Evolutionary conservation across 2,797 vertebrate genomes (phyloP), one percentile per base, ranked within the genome.

Genomic region (Chrosomus eos): DNA sequence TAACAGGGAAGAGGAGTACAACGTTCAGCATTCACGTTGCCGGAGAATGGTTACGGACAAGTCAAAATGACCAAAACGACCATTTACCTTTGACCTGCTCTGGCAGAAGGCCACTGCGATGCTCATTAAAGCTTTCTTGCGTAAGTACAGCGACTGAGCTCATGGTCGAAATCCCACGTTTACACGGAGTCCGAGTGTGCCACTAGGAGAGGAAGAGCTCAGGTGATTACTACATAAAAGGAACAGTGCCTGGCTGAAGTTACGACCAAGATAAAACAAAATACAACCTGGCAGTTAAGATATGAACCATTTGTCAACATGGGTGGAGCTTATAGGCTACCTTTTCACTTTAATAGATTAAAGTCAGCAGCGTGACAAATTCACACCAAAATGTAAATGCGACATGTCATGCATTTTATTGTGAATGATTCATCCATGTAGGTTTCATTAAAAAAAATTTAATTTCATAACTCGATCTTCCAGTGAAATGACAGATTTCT

Each of bases 131-230:
- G 95, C 97, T 98, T 97, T 99, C 98, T 93, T 99, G 98, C 93
- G 98, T 99, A 96, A 99, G 95, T 96, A 99, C 98, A 94, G 98
- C 98, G 93, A 99, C 97, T 88, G 98, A 99, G 96, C 98, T 99
- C 98, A 99, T 99, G 96, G 96, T 97, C 93, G 95, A 96, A 96
- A 97, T 97, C 95, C 95, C 96, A 95, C 96, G 94, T 92, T 93
- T 95, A 97, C 96, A 97, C 97, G 94, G 94, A 96, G 96, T 98
- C 97, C 96, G 95, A 97, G 97, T 96, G 96, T 97, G 96, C 95
- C 97, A 98, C 98, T 99, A 89, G 21, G 70, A 87, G 60, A 83
- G 4, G 23, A 80, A 75, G 21, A 64, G 26, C 28, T 72, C 36
- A 71, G 7, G 23, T 28, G 23, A 58, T 78, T 81, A 88, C 43